Evolutionary conservation across 2,113 vertebrate genomes (phyloP), one percentile per base, ranked within the genome.

Genomic region (Xiphorhynchus elegans): DNA sequence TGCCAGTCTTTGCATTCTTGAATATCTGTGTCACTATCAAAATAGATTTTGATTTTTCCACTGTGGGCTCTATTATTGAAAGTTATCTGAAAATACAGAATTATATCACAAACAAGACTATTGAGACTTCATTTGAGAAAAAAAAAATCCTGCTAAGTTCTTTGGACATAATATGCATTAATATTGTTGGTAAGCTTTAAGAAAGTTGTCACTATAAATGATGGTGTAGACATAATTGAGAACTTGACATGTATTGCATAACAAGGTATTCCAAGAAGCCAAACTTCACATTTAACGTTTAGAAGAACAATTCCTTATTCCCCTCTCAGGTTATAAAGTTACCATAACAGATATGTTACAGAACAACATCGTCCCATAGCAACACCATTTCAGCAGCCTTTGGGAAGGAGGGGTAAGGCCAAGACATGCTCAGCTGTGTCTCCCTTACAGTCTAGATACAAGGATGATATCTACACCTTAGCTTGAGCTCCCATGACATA

Each of bases 11-110:
- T 98, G 93, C 99, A 99, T 15, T 98, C 97, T 59, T 97, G 97
- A 73, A 99, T 99, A 72, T 98, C 95, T 58, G 98, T 96, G 18
- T 99, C 98, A n/a, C 98, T 99, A 89, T 99, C 98, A 95, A 99
- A 98, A 96, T 98, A 99, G 62, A 99, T 91, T 98, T 99, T 99
- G 75, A 99, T 98, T 97, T 98, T 99, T 75, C 99, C 99, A 80
- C 99, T 99, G 96, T 99, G 99, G 78, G 98, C 98, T 97, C 96
- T 98, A 78, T 99, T 99, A 96, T 99, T 98, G 95, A 99, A 99
- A 39, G 94, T 98, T 90, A 99, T 98, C 99, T 99, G 92, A 69
- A 96, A 96, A 77, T 35, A 97, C 31, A 98, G 78, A 50, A 56
- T 18, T n/a, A 0, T 11, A 75, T 75, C n/a, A 89, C 70, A 94